These are phyloP conservation scores for Calosoma granatense DNA, from an alignment of 1,140 invertebrate species.

Conservation along the genomic window DNA sequence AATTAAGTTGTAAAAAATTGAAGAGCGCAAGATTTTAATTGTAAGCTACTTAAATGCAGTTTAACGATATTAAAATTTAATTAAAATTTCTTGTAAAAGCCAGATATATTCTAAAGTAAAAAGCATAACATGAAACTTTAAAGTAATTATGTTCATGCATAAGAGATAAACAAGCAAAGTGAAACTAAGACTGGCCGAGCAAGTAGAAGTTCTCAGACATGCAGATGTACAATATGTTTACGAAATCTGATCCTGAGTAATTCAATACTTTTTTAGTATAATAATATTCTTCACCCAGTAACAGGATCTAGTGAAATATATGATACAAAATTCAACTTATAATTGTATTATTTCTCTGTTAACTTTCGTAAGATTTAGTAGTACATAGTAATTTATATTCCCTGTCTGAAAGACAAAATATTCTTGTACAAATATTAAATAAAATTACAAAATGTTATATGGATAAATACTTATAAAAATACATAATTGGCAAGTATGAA, in stretches of 20 bases:
- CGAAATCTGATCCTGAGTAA: no score
- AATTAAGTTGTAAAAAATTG: neutral
- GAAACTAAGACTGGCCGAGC: no score
- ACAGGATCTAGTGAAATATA: no score
- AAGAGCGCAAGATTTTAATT: neutral
- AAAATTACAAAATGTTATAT: neutral
- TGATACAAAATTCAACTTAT: no score
- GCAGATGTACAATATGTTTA: no score
- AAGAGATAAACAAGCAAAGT: no score
- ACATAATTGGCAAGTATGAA: neutral
- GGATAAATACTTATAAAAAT: neutral
- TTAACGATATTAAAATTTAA: neutral
- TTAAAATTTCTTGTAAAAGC: neutral
- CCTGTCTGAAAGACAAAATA: neutral
- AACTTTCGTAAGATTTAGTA: no score
- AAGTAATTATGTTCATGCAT: no score
- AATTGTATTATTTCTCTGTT: no score
- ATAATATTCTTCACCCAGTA: no score
- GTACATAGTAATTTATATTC: neutral
- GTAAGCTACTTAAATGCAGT: neutral
- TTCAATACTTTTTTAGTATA: no score
- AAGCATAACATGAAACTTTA: neutral
- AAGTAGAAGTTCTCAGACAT: no score
- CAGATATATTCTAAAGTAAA: neutral
- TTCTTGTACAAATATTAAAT: neutral